Percentiles rank a stretch among this genome's conserved stretches.
phyloP scores from a whole-genome alignment of 1,140 invertebrate species.

The Euglossa dilemma region DNA sequence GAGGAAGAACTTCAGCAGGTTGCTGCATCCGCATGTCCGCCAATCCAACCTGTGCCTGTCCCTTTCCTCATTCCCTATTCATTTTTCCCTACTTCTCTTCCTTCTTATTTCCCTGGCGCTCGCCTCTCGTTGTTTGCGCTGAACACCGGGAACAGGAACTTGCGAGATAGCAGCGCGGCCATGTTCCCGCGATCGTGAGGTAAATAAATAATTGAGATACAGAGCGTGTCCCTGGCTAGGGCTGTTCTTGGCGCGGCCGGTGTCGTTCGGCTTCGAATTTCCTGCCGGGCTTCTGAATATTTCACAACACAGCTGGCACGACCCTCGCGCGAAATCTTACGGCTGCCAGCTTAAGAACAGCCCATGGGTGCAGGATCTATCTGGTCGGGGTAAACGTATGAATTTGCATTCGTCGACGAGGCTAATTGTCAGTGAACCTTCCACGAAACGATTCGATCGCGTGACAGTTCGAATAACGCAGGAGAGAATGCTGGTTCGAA shows the following conservation, averaged over 20 bases:
- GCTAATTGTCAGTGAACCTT: not conserved
- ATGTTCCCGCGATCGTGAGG: slow-evolving; percentile 33
- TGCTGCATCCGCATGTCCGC: not conserved
- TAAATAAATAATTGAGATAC: slow-evolving; percentile 66
- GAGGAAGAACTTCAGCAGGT: not conserved
- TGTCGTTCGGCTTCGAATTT: slow-evolving; percentile 48
- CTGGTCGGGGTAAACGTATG: not conserved
- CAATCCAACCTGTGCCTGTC: not conserved
- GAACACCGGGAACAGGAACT: slow-evolving; percentile 7
- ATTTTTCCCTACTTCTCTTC: slow-evolving; percentile 34
- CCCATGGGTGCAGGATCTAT: not conserved
- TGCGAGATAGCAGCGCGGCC: not conserved
- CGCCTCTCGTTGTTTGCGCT: slow-evolving; percentile 5
- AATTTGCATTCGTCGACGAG: not conserved
- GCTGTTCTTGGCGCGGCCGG: slow-evolving; percentile 29
- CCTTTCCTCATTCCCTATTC: slow-evolving; percentile 45
- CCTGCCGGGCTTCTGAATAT: slow-evolving; percentile 56
- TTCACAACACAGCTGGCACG: slow-evolving; percentile 56
- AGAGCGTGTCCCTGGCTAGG: slow-evolving; percentile 26
- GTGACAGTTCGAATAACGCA: too few relatives aligned
- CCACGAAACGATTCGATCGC: not conserved
- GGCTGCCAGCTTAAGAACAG: slow-evolving; percentile 27
- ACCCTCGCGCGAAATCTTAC: slow-evolving; percentile 43
- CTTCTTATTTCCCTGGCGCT: not conserved
- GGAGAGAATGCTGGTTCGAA: too few relatives aligned